Percentiles rank a stretch among this genome's conserved stretches.
These are phyloP conservation scores for Cataglyphis cursor DNA, from an alignment of 2,888 invertebrate genomes.

Conservation along the genomic window DNA sequence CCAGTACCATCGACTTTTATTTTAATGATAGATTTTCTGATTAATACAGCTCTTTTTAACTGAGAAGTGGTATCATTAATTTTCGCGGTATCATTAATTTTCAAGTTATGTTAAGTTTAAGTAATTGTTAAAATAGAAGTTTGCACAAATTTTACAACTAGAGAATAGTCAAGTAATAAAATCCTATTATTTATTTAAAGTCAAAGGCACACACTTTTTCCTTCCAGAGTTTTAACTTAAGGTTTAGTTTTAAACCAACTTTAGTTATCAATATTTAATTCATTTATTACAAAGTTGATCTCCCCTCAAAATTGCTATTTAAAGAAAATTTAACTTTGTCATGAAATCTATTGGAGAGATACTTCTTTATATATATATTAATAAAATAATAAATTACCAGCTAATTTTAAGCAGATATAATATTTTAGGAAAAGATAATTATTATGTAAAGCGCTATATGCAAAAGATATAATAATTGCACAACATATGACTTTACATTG, in stretches of 20 bases:
- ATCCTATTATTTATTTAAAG: conserved; percentile 21
- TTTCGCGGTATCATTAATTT: conserved; percentile 22
- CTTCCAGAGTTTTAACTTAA: not conserved
- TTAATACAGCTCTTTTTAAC: conserved; percentile 2
- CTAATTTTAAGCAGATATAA: not conserved
- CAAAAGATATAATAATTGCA: not conserved
- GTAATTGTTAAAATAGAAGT: not conserved
- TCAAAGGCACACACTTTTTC: not conserved
- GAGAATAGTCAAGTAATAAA: conserved; percentile 13
- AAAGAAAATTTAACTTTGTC: not conserved
- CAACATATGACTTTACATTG: not conserved
- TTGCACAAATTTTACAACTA: not conserved
- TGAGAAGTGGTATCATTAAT: not conserved
- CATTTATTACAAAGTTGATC: not conserved
- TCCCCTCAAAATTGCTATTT: not conserved
- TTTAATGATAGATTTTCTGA: not conserved
- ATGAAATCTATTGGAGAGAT: not conserved
- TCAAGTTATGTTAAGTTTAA: not conserved
- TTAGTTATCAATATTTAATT: not conserved
- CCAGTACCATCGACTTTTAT: not conserved
- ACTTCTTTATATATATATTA: not conserved
- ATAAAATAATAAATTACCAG: not conserved
- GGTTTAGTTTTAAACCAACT: not conserved
- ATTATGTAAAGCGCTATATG: not conserved
- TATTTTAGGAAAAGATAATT: not conserved